Conservation (phyloP, 2,888 invertebrate species). For the Agrochola circellaris region DNA sequence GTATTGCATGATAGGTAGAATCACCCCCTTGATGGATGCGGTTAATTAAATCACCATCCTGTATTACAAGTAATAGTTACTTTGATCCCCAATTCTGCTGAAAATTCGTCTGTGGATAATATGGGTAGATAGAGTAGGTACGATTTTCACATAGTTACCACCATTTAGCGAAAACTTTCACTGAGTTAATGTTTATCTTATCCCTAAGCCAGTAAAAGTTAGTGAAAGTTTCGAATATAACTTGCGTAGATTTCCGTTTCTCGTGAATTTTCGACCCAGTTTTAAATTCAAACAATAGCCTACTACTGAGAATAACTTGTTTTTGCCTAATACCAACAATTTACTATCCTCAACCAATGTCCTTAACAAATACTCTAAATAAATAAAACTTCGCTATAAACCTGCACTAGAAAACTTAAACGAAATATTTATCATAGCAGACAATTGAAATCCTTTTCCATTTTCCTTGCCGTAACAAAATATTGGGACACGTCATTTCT, state of each 20-base stretch:
- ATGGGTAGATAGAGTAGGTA: neutral
- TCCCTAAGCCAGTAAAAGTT: neutral
- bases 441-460: slow-evolving; percentile 64
- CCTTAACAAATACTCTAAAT: slow-evolving; percentile 33
- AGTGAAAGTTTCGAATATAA: slow-evolving; percentile 5
- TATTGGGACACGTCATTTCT: slow-evolving; percentile 69
- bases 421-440: slow-evolving; percentile 55
- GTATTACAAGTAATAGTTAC: no score
- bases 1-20: no score
- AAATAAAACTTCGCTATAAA: slow-evolving; percentile 24
- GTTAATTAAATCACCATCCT: no score
- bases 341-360: slow-evolving; percentile 37
- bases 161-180: slow-evolving; percentile 3
- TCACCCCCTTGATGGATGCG: no score
- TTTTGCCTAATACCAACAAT: slow-evolving; percentile 23
- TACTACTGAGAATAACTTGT: neutral
- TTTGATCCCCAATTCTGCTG: no score
- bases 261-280: neutral
- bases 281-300: neutral
- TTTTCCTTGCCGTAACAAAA: slow-evolving; percentile 64
- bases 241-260: slow-evolving; percentile 9
- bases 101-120: neutral
- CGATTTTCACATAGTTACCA: slow-evolving; percentile 5
- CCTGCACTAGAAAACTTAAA: slow-evolving; percentile 45
- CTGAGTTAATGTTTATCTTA: slow-evolving; percentile 3